Conservation (phyloP, 1,140 invertebrate genomes). For the Drosophila nigrodunni region DNA sequence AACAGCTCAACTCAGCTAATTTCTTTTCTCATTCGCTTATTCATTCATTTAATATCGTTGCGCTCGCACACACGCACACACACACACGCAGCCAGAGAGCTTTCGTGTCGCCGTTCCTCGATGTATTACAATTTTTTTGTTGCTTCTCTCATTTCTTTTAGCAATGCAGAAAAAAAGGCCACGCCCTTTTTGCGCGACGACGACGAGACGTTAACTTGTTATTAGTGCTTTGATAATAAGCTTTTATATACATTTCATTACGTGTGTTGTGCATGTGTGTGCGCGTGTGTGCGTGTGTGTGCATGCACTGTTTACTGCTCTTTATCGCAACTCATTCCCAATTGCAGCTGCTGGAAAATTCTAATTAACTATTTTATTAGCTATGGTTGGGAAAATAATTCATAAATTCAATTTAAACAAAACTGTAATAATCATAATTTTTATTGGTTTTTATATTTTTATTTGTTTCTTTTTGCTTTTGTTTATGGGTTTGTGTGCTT, state of each 20-base stretch:
- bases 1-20: conserved; percentile 19
- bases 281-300: conserved; percentile 14
- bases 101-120: conserved; percentile 14
- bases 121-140: background rate
- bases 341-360: conserved; percentile 78
- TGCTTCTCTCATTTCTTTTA: conserved; percentile 22
- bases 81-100: conserved; percentile 15
- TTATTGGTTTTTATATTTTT: conserved; percentile 51
- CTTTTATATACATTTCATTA: conserved; percentile 31
- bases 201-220: conserved; percentile 28
- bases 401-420: conserved; percentile 79
- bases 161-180: conserved; percentile 34
- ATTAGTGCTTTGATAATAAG: conserved; percentile 56
- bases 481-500: conserved; percentile 12
- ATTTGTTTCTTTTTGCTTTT: background rate
- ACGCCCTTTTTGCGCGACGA: conserved; percentile 38
- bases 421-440: conserved; percentile 77
- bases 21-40: conserved; percentile 29
- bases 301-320: conserved; percentile 32
- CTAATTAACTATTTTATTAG: conserved; percentile 83
- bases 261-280: background rate
- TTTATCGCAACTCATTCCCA: conserved; percentile 46
- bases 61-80: conserved; percentile 7
- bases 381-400: conserved; percentile 81
- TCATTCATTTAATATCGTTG: conserved; percentile 33